phyloP scores from a whole-genome alignment of 1,140 invertebrate species.

The Babylonia areolata region DNA sequence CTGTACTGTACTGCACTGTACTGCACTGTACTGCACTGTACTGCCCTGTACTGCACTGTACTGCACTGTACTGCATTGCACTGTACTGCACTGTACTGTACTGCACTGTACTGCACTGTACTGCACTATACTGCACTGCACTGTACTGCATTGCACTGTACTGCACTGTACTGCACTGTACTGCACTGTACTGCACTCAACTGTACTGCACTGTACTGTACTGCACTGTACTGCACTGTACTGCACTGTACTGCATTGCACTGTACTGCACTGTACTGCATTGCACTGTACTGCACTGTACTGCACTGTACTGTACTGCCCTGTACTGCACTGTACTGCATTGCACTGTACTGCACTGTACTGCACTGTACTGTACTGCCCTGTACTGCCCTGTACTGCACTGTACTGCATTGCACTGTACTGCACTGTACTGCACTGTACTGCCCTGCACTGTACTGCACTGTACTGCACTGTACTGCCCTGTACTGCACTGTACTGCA shows the following conservation, averaged over 20 bases:
- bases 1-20: too few species aligned
- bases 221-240: conserved; percentile 3
- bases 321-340: too few species aligned
- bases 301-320: conserved; percentile 38
- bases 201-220: too few species aligned
- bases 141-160: neutral
- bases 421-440: too few species aligned
- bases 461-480: too few species aligned
- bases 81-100: conserved; percentile 41
- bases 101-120: conserved; percentile 42
- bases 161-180: too few species aligned
- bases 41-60: too few species aligned
- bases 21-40: conserved; percentile 38
- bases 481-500: too few species aligned
- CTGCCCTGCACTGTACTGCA: too few species aligned
- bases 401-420: conserved; percentile 37
- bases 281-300: conserved; percentile 35
- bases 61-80: conserved; percentile 39
- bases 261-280: conserved; percentile 33
- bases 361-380: conserved; percentile 36
- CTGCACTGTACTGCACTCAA: too few species aligned
- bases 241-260: conserved; percentile 19
- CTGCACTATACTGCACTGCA: too few species aligned
- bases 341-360: conserved; percentile 33
- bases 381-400: too few species aligned